Percentiles rank a stretch among this genome's conserved stretches.
Conservation (phyloP, 1,140 invertebrate species). For the Lordiphosa collinella region DNA sequence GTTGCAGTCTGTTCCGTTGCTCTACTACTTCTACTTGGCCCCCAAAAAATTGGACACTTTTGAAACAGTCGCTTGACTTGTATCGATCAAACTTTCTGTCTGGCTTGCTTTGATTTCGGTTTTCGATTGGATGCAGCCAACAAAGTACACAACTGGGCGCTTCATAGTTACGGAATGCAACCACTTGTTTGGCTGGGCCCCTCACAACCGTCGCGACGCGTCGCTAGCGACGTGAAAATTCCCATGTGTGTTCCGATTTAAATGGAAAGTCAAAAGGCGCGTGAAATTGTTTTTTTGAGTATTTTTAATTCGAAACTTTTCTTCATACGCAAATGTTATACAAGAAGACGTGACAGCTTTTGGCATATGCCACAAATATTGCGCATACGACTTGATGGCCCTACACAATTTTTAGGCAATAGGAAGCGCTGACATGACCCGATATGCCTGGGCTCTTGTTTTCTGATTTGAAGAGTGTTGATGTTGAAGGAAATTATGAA, state of each 20-base stretch:
- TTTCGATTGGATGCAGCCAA: slow-evolving; percentile 8
- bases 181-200: slow-evolving; percentile 48
- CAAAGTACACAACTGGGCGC: slow-evolving; percentile 29
- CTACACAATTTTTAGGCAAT: neutral
- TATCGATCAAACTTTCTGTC: slow-evolving; percentile 40
- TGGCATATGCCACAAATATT: slow-evolving; percentile 1
- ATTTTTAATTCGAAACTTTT: slow-evolving; percentile 3
- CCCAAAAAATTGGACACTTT: slow-evolving; percentile 17
- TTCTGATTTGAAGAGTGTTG: no score
- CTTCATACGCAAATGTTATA: no score
- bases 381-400: slow-evolving; percentile 4
- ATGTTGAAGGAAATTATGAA: no score
- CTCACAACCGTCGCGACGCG: neutral
- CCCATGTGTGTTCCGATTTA: slow-evolving; percentile 38
- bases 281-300: slow-evolving; percentile 46
- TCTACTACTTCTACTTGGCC: neutral
- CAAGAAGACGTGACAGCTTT: neutral
- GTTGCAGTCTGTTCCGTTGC: neutral
- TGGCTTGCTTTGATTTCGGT: slow-evolving; percentile 46
- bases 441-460: no score
- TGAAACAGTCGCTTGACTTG: slow-evolving; percentile 31
- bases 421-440: no score
- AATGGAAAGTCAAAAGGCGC: slow-evolving; percentile 34
- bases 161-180: slow-evolving; percentile 74
- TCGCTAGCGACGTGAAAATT: slow-evolving; percentile 40